A percentile compares a stretch with the other conserved stretches of the same genome.
Evolutionary conservation across 2,888 invertebrate genomes (phyloP).

Genomic region (Mayetiola destructor): DNA sequence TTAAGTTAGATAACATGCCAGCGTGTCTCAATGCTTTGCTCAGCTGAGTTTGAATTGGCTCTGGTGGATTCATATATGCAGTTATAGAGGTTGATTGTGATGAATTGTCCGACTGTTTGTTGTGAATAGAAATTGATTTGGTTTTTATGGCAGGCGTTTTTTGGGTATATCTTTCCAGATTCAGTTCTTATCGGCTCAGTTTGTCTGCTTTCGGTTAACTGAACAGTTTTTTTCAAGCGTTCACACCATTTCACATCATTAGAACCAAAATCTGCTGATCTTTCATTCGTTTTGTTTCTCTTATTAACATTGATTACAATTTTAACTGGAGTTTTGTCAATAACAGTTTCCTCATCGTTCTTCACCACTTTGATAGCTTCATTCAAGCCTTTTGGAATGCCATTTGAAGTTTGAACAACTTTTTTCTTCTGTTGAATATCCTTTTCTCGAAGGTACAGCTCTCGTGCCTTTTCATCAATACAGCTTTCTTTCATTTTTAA

Average conservation of each 20-base stretch:
- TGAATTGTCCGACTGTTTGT: constrained; percentile 18
- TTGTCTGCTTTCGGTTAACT: neutral
- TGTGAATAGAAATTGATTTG: neutral
- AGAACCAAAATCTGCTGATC: neutral
- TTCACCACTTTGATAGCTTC: neutral
- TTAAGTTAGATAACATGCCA: neutral
- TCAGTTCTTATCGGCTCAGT: constrained; percentile 1
- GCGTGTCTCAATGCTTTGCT: constrained; percentile 9
- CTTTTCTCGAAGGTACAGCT: neutral
- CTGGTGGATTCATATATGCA: constrained; percentile 27
- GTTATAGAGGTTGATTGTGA: constrained; percentile 29
- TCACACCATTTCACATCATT: neutral
- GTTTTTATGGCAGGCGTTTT: constrained; percentile 16
- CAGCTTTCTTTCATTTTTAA: constrained; percentile 1
- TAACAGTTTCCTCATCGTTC: neutral
- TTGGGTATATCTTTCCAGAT: constrained; percentile 15
- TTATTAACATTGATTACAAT: constrained; percentile 6
- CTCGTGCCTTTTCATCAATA: neutral
- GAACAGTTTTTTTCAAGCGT: neutral
- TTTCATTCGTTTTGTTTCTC: neutral
- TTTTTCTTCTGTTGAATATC: neutral
- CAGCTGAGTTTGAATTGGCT: constrained; percentile 16
- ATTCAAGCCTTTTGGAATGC: neutral
- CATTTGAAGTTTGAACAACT: neutral
- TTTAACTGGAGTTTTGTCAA: neutral